Conservation (phyloP, 2,888 invertebrate genomes). For the Halictus quadricinctus region DNA sequence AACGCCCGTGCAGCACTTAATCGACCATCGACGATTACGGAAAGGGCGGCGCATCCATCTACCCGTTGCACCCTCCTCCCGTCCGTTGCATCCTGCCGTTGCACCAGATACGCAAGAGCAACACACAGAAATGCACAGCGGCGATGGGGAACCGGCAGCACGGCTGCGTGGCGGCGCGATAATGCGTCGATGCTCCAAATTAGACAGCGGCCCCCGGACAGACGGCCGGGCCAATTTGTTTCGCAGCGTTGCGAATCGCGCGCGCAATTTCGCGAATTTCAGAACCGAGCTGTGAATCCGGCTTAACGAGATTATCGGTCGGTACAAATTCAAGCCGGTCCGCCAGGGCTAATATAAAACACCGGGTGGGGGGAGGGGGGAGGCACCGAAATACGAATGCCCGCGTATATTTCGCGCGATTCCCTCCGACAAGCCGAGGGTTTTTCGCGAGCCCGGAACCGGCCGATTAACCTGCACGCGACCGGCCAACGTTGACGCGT, state of each 20-base stretch:
- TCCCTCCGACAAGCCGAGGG: not conserved
- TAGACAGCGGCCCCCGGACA: conserved; percentile 27
- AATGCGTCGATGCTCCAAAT: conserved; percentile 42
- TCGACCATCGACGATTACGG: conserved; percentile 38
- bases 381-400: conserved; percentile 15
- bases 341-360: conserved; percentile 31
- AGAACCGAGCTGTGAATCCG: conserved; percentile 43
- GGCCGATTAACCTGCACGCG: not conserved
- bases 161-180: conserved; percentile 11
- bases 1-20: conserved; percentile 9
- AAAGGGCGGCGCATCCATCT: conserved; percentile 16
- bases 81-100: not conserved
- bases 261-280: conserved; percentile 54
- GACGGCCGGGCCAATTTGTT: conserved; percentile 43
- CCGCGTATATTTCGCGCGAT: not conserved
- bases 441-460: not conserved
- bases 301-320: conserved; percentile 63
- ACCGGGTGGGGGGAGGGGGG: not conserved
- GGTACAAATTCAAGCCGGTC: conserved; percentile 48
- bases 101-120: not conserved
- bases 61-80: not conserved
- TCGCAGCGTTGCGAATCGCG: conserved; percentile 37
- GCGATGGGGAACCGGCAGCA: not conserved
- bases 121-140: conserved; percentile 1
- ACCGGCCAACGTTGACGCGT: conserved; percentile 11